Conservation (phyloP, 1,140 invertebrate genomes). For the Cheumatopsyche charites region DNA sequence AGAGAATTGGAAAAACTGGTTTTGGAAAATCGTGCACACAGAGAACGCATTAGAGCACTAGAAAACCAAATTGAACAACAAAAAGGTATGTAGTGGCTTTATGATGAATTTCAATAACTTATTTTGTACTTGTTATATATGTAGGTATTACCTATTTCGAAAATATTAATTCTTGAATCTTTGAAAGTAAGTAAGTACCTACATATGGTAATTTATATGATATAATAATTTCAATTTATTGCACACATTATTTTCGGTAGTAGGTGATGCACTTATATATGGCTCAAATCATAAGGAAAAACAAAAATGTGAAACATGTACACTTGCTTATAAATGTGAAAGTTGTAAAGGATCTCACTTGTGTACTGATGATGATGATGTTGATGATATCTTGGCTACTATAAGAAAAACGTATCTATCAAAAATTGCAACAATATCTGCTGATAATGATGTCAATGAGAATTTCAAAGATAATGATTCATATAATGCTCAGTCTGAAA, state of each 20-base stretch:
- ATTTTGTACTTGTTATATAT: no score
- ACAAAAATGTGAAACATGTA: no score
- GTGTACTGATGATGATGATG: neutral
- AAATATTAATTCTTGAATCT: neutral
- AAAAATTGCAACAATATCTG: slow-evolving; percentile 11
- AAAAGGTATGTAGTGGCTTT: slow-evolving; percentile 62
- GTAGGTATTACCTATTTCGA: neutral
- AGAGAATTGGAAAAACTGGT: slow-evolving; percentile 81
- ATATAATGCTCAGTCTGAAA: no score
- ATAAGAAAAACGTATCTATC: slow-evolving; percentile 21
- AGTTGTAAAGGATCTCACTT: neutral
- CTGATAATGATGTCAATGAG: neutral
- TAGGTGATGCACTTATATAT: no score
- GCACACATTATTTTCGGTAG: no score
- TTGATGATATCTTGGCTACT: slow-evolving; percentile 15
- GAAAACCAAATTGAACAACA: slow-evolving; percentile 81
- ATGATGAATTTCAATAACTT: slow-evolving; percentile 22
- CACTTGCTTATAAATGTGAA: no score
- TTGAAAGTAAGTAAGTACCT: no score
- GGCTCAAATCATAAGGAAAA: no score
- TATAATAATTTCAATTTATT: no score
- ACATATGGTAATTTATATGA: no score
- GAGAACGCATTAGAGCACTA: slow-evolving; percentile 76
- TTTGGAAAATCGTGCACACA: slow-evolving; percentile 80
- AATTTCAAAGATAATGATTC: neutral